Evolutionary conservation across 2,797 vertebrate genomes (phyloP), one percentile per base, ranked within the genome.

Genomic region (Brachyalestes nurse): DNA sequence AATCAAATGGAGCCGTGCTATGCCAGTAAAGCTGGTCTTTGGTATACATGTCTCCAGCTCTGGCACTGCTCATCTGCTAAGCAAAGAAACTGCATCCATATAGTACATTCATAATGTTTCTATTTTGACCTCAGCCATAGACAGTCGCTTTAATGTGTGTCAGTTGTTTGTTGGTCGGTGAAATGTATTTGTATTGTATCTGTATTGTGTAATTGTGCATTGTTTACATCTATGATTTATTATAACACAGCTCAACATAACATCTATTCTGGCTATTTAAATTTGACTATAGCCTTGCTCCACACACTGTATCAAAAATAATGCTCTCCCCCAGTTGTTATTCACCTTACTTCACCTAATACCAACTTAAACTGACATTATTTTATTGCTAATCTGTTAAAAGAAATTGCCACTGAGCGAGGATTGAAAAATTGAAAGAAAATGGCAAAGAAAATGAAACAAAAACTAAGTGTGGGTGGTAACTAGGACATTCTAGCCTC

Each of bases 261-360:
- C 4, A 61, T 61, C 45, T 70, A 71, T 1, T 75, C 40, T 1
- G 28, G 55, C 25, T 73, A 16, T 49, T 23, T 66, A 21, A 60
- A 28, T 74, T 21, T 64, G 16, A 1, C 64, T 40, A 40, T 6
- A 4, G n/a, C 16, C 64, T 42, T 80, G 64, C 14, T 28, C 77
- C 65, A 67, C 47, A 69, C 64, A 34, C 66, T 69, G 76, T 83
- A 83, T 86, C 72, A 86, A 86, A 83, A 86, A 86, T 86, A 86
- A 40, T 72, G 42, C 69, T 82, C 72, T 72, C 45, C 55, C 61
- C 65, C 53, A 49, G 17, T 17, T 21, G 5, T 42, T 34, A 75
- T 42, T 16, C 65, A 75, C 69, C 60, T 45, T 76, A 65, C 73
- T 23, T n/a, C n/a, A n/a, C n/a, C n/a, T n/a, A n/a, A n/a, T n/a